Conservation (phyloP, 30 jellyfish, hydroid and myxozoan genomes). For the Aurelia sp. region DNA sequence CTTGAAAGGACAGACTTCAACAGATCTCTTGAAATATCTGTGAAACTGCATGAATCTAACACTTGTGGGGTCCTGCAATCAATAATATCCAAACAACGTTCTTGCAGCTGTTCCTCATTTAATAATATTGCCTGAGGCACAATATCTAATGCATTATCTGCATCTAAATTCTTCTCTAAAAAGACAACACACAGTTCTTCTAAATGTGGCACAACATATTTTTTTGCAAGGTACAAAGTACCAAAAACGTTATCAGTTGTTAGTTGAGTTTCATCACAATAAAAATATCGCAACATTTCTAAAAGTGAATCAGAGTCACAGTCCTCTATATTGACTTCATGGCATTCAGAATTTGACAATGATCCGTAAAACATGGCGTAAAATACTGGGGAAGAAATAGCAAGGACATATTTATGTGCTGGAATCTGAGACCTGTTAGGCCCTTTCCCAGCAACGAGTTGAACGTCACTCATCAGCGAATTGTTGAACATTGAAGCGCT, state of each 20-base stretch:
- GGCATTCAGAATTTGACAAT: slow-evolving; percentile 36
- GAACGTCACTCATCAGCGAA: slow-evolving; percentile 69
- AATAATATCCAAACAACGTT: slow-evolving; percentile 68
- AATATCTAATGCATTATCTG: slow-evolving; percentile 74
- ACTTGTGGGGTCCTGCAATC: slow-evolving; percentile 80
- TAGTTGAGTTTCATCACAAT: slow-evolving; percentile 65
- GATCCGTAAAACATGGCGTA: slow-evolving; percentile 79
- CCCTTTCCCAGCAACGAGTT: slow-evolving; percentile 54
- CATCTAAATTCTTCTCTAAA: slow-evolving; percentile 70
- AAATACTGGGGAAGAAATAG: slow-evolving; percentile 72
- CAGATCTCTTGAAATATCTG: slow-evolving; percentile 57
- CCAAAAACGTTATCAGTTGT: slow-evolving; percentile 75
- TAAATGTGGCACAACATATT: slow-evolving; percentile 66
- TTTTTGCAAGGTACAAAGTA: slow-evolving; percentile 70
- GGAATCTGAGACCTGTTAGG: slow-evolving; percentile 45
- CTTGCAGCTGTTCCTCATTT: slow-evolving; percentile 67
- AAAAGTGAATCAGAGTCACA: slow-evolving; percentile 59
- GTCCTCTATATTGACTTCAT: slow-evolving; percentile 62
- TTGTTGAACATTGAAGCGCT: slow-evolving; percentile 70
- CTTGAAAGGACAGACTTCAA: slow-evolving; percentile 55
- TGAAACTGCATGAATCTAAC: slow-evolving; percentile 65
- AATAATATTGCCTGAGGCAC: slow-evolving; percentile 69
- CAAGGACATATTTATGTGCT: slow-evolving; percentile 67
- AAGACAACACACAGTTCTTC: slow-evolving; percentile 71
- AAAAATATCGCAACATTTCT: slow-evolving; percentile 67